phyloP scores from a whole-genome alignment of 2,888 invertebrate species.

The Agonopterix arenella region DNA sequence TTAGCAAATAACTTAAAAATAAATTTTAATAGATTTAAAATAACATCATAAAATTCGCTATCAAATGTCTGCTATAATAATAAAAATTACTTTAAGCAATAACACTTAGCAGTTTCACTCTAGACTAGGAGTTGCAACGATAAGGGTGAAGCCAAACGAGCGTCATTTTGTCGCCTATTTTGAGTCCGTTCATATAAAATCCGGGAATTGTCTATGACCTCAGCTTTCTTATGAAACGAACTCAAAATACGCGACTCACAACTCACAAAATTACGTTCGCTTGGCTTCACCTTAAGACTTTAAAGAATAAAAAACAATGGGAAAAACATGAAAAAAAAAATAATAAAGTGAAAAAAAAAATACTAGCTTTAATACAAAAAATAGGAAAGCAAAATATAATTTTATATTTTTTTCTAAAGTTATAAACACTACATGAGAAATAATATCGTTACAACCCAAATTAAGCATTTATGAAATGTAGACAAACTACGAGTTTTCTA shows the following conservation, averaged over 20 bases:
- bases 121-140: conserved; percentile 18
- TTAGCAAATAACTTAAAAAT: conserved; percentile 2
- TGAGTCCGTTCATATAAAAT: no score
- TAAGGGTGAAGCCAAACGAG: no score
- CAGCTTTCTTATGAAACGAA: no score
- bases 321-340: background rate
- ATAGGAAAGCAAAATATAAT: background rate
- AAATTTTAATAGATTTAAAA: conserved; percentile 4
- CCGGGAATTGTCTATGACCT: no score
- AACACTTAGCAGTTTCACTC: conserved; percentile 24
- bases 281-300: no score
- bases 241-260: no score
- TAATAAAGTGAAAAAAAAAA: conserved; percentile 5
- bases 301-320: background rate
- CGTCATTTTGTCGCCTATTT: no score
- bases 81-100: conserved; percentile 41
- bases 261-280: no score
- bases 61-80: conserved; percentile 44
- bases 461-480: conserved; percentile 20
- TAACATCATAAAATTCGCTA: conserved; percentile 44
- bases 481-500: conserved; percentile 28
- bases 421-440: background rate
- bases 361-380: background rate
- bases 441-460: conserved; percentile 14
- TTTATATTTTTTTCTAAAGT: background rate